Evolutionary conservation across 2,888 invertebrate species (phyloP).

Genomic region (Cepaea hortensis): DNA sequence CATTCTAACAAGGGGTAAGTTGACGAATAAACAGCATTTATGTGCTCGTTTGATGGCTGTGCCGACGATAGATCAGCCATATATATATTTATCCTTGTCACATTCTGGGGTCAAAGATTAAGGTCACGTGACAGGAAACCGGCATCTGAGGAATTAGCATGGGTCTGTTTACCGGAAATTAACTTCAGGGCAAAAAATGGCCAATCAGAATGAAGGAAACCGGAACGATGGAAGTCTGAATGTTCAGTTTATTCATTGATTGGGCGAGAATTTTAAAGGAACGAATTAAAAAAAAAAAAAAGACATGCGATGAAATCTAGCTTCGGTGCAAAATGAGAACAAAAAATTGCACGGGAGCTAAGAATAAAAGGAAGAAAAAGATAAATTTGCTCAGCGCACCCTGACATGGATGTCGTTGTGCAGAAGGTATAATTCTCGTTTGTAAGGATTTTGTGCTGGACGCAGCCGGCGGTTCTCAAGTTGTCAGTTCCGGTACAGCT

Average conservation of each 20-base stretch:
- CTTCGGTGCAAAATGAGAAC: not conserved
- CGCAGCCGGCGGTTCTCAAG: too few relatives aligned
- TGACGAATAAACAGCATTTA: too few relatives aligned
- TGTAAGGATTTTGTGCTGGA: too few relatives aligned
- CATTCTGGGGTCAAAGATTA: constrained; percentile 7
- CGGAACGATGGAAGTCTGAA: not conserved
- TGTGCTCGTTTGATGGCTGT: too few relatives aligned
- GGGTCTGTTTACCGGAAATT: constrained; percentile 31
- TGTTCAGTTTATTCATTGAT: constrained; percentile 8
- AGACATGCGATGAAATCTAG: not conserved
- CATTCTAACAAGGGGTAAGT: too few relatives aligned
- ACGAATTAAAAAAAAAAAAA: not conserved
- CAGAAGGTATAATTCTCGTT: not conserved
- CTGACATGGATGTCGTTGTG: not conserved
- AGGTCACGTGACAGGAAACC: constrained; percentile 21
- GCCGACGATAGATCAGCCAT: too few relatives aligned
- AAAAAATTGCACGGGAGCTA: not conserved
- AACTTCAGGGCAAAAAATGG: constrained; percentile 14
- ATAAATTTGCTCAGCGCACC: not conserved
- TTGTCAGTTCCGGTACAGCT: too few relatives aligned
- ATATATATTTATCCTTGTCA: not conserved
- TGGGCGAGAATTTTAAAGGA: not conserved
- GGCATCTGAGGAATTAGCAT: constrained; percentile 18
- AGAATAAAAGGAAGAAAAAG: not conserved
- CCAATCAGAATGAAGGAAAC: constrained; percentile 32